These are phyloP conservation scores for Clamator glandarius DNA, from an alignment of 2,797 vertebrate species.

Conservation along the genomic window DNA sequence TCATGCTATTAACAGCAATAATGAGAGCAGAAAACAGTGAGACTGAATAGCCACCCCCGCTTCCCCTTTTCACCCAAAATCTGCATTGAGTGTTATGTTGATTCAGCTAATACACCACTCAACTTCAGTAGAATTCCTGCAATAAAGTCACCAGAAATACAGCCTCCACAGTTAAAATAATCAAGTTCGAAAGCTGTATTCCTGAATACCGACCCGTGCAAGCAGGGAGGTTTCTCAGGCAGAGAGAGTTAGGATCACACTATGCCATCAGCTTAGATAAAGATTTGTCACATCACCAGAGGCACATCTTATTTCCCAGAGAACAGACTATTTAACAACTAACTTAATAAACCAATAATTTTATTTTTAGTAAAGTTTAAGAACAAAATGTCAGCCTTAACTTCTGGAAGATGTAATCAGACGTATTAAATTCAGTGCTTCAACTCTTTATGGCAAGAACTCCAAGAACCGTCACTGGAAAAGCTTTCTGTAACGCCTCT, in stretches of 20 bases:
- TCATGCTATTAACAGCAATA: background rate
- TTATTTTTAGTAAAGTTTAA: background rate
- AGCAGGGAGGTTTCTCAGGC: background rate
- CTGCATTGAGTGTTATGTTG: background rate
- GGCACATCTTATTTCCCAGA: background rate
- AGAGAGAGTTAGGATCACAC: background rate
- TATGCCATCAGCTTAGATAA: background rate
- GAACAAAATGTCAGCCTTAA: background rate
- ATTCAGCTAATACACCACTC: background rate
- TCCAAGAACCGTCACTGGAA: background rate
- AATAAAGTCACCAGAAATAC: background rate
- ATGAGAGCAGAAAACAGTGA: background rate
- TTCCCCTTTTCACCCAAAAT: background rate
- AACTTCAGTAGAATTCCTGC: background rate
- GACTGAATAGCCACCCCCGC: background rate
- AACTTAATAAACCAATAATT: background rate
- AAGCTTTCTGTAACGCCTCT: background rate
- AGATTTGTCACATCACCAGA: background rate
- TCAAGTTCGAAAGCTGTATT: background rate
- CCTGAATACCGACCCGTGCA: background rate
- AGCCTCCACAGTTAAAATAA: background rate
- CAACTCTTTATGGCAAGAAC: background rate
- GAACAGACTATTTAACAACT: background rate
- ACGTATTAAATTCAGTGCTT: background rate
- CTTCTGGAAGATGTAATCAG: background rate